Conservation (phyloP, 1,140 invertebrate species). For the Megalopta genalis region DNA sequence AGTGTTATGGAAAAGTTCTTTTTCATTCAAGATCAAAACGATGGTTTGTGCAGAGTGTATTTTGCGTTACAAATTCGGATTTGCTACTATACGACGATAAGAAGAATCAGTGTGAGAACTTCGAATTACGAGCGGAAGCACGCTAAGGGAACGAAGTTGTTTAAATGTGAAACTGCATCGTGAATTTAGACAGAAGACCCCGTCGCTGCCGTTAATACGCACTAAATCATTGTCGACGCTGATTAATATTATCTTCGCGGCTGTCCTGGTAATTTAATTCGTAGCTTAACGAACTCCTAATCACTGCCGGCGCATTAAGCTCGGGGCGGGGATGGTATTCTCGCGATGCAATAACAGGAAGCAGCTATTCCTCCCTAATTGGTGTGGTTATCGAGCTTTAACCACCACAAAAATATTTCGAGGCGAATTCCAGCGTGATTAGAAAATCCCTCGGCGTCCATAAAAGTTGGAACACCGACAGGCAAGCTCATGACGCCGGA, state of each 20-base stretch:
- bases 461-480: background rate
- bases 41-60: no score
- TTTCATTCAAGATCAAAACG: no score
- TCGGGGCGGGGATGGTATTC: background rate
- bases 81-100: no score
- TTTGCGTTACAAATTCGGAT: no score
- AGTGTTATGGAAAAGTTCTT: no score
- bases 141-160: no score
- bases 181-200: no score
- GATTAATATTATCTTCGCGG: slow-evolving; percentile 1
- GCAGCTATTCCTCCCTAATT: background rate
- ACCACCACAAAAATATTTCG: background rate
- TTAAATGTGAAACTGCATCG: no score
- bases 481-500: background rate
- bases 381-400: background rate
- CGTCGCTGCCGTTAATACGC: background rate
- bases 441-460: background rate
- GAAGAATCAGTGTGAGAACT: no score
- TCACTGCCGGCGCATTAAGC: background rate
- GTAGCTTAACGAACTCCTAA: background rate
- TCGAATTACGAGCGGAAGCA: no score
- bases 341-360: background rate
- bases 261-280: background rate
- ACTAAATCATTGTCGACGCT: slow-evolving; percentile 4
- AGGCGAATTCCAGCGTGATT: background rate